A percentile compares a stretch with the other conserved stretches of the same genome.
These are phyloP conservation scores for Xiphophorus hellerii DNA, from an alignment of 2,113 vertebrate genomes.

Conservation along the genomic window DNA sequence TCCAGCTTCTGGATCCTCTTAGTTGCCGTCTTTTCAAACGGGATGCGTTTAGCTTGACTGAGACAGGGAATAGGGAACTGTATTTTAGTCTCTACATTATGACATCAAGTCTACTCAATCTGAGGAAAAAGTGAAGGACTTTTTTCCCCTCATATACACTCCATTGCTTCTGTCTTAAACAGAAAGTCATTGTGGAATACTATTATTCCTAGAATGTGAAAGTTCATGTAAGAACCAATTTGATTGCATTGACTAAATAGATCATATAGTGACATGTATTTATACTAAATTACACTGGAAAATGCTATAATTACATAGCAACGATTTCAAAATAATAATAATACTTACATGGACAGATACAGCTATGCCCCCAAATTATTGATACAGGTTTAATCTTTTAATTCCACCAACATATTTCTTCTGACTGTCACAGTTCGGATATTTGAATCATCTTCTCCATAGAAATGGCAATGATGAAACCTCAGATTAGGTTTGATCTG, in stretches of 20 bases:
- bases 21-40: conserved; percentile 61
- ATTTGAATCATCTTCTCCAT: no score
- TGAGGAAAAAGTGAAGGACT: conserved; percentile 3
- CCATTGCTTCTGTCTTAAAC: conserved; percentile 14
- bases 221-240: neutral
- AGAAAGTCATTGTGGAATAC: neutral
- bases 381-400: no score
- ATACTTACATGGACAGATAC: no score
- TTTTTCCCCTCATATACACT: conserved; percentile 7
- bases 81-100: conserved; percentile 30
- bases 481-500: no score
- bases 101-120: conserved; percentile 20
- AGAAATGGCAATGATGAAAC: no score
- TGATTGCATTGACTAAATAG: neutral
- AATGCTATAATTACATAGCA: no score
- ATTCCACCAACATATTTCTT: no score
- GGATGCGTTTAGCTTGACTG: conserved; percentile 46
- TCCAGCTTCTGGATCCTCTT: conserved; percentile 58
- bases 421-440: no score
- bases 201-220: neutral
- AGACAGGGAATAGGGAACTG: conserved; percentile 35
- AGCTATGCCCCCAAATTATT: no score
- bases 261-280: neutral
- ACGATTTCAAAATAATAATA: no score
- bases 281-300: neutral